phyloP scores from a whole-genome alignment of 2,888 invertebrate genomes.

The Agriopis aurantiaria region DNA sequence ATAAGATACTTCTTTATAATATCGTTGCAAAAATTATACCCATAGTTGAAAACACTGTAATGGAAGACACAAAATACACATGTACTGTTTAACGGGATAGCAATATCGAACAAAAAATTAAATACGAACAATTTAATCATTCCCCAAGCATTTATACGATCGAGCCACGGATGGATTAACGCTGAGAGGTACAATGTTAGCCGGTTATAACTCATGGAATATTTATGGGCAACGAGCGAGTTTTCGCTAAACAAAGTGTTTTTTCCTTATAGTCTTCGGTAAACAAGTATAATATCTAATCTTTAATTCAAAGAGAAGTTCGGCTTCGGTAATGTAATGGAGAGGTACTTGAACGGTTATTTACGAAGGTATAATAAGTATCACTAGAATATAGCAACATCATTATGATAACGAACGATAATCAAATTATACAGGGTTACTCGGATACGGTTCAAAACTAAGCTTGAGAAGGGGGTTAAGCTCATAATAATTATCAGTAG shows the following conservation, averaged over 20 bases:
- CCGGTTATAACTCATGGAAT: conserved; percentile 35
- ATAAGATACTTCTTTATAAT: too few species aligned
- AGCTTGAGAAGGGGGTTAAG: too few species aligned
- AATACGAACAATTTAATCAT: conserved; percentile 18
- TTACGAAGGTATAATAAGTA: conserved; percentile 1
- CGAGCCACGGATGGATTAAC: conserved; percentile 20
- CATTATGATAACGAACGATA: too few species aligned
- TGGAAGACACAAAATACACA: background rate
- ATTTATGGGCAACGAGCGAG: conserved; percentile 27
- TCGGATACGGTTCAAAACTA: too few species aligned
- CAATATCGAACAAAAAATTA: conserved; percentile 5
- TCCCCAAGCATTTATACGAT: conserved; percentile 13
- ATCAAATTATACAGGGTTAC: too few species aligned
- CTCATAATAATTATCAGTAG: too few species aligned
- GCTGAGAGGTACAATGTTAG: conserved; percentile 29
- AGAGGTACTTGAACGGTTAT: background rate
- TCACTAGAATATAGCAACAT: too few species aligned
- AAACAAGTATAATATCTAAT: conserved; percentile 24
- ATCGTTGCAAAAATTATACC: too few species aligned
- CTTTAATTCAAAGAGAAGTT: conserved; percentile 26
- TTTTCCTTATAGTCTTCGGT: conserved; percentile 27
- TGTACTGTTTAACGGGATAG: background rate
- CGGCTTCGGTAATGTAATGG: conserved; percentile 8
- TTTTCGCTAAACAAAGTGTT: conserved; percentile 28
- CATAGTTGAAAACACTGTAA: background rate